phyloP scores from a whole-genome alignment of 2,888 invertebrate species.

The Slavum lentiscoides region DNA sequence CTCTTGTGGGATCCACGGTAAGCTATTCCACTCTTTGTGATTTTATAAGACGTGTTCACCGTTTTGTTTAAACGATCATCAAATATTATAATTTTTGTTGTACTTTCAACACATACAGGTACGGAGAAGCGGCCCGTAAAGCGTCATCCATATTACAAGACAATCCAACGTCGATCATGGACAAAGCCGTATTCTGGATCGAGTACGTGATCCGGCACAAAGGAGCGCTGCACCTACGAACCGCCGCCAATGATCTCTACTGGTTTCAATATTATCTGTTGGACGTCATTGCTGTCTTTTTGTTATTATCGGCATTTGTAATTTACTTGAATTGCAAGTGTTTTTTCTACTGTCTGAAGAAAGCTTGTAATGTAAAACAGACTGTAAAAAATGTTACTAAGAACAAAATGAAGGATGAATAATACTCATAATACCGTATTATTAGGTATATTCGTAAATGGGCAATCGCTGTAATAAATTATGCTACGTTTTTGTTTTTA shows the following conservation, averaged over 20 bases:
- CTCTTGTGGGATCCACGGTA: constrained; percentile 25
- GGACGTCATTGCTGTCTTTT: not conserved
- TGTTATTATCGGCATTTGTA: not conserved
- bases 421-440: not conserved
- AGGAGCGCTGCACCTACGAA: constrained; percentile 28
- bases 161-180: constrained; percentile 24
- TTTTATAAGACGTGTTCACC: not conserved
- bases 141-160: constrained; percentile 22
- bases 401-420: not conserved
- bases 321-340: not conserved
- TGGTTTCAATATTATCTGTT: constrained; percentile 43
- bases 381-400: not conserved
- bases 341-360: not conserved
- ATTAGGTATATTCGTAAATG: too few relatives aligned
- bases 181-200: constrained; percentile 35
- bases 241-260: constrained; percentile 27
- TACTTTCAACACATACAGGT: constrained; percentile 2
- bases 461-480: too few relatives aligned
- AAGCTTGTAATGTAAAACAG: not conserved
- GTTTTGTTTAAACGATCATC: too few relatives aligned
- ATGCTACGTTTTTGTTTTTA: too few relatives aligned
- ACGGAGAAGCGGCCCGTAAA: not conserved
- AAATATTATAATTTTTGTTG: too few relatives aligned
- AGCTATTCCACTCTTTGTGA: not conserved
- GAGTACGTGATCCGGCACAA: constrained; percentile 47